Conservation (phyloP, 2,797 vertebrate genomes). For the Alosa sapidissima region DNA sequence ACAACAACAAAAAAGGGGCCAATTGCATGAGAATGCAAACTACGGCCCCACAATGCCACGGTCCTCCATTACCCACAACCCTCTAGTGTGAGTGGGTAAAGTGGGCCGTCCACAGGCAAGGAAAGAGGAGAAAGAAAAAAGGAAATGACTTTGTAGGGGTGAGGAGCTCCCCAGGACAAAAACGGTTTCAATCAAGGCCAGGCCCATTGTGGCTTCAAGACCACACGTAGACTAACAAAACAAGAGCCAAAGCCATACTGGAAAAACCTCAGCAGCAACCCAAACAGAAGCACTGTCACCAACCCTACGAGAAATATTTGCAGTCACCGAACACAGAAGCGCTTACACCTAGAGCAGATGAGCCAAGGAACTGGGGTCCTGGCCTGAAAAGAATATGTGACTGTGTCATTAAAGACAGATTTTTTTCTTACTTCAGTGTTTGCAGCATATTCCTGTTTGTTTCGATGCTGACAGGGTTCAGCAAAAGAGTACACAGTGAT, state of each 20-base stretch:
- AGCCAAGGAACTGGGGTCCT: no score
- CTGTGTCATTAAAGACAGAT: no score
- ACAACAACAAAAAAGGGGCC: slow-evolving; percentile 59
- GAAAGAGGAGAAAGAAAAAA: slow-evolving; percentile 41
- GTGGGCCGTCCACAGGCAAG: slow-evolving; percentile 56
- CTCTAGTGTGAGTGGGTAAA: slow-evolving; percentile 56
- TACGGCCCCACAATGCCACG: slow-evolving; percentile 59
- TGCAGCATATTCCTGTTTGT: no score
- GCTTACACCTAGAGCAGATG: background rate
- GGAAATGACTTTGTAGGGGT: slow-evolving; percentile 61
- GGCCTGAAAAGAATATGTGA: no score
- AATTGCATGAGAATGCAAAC: slow-evolving; percentile 74
- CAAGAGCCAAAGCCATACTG: background rate
- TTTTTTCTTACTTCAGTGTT: no score
- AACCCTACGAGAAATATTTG: background rate
- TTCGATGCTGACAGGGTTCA: no score
- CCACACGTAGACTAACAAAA: background rate
- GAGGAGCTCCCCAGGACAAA: slow-evolving; percentile 47
- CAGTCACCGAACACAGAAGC: background rate
- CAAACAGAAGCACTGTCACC: no score
- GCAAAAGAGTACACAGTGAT: no score
- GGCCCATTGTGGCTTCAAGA: background rate
- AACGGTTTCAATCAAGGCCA: slow-evolving; percentile 36
- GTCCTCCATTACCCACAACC: slow-evolving; percentile 58
- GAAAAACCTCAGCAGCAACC: background rate